Percentiles rank a stretch among this genome's conserved stretches.
Conservation (phyloP, 1,140 invertebrate species). For the Neodiprion pinetum region DNA sequence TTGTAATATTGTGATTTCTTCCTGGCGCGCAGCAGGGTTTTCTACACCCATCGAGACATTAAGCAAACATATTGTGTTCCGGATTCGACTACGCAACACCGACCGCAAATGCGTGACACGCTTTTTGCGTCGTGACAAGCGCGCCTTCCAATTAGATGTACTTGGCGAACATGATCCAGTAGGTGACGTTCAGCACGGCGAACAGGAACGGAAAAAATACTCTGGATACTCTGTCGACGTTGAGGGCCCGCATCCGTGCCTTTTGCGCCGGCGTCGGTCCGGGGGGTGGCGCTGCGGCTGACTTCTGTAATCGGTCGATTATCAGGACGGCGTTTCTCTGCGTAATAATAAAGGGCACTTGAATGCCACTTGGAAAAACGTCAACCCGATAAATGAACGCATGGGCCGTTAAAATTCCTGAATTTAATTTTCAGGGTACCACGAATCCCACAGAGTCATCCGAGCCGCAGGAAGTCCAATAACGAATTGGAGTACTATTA, state of each 20-base stretch:
- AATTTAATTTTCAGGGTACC: too few species aligned
- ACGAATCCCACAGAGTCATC: too few species aligned
- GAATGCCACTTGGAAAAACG: slow-evolving; percentile 30
- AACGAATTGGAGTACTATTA: slow-evolving; percentile 6
- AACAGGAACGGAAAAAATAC: slow-evolving; percentile 89
- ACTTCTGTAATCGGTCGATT: slow-evolving; percentile 59
- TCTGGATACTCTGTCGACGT: slow-evolving; percentile 85
- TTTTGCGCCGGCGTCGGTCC: slow-evolving; percentile 69
- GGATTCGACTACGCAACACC: too few species aligned
- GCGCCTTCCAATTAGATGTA: slow-evolving; percentile 69
- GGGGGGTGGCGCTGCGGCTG: slow-evolving; percentile 50
- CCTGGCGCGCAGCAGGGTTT: too few species aligned
- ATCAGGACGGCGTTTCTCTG: slow-evolving; percentile 66
- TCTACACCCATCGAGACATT: too few species aligned
- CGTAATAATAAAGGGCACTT: slow-evolving; percentile 49
- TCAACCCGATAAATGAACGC: too few species aligned
- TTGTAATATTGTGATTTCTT: too few species aligned
- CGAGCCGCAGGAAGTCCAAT: not conserved
- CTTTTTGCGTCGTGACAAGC: too few species aligned
- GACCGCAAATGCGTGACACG: too few species aligned
- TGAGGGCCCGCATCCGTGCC: slow-evolving; percentile 77
- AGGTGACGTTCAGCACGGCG: slow-evolving; percentile 82
- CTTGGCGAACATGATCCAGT: slow-evolving; percentile 89
- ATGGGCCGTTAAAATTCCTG: too few species aligned
- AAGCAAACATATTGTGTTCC: too few species aligned